These are phyloP conservation scores for Gryllus bimaculatus DNA, from an alignment of 1,140 invertebrate species.

Conservation along the genomic window DNA sequence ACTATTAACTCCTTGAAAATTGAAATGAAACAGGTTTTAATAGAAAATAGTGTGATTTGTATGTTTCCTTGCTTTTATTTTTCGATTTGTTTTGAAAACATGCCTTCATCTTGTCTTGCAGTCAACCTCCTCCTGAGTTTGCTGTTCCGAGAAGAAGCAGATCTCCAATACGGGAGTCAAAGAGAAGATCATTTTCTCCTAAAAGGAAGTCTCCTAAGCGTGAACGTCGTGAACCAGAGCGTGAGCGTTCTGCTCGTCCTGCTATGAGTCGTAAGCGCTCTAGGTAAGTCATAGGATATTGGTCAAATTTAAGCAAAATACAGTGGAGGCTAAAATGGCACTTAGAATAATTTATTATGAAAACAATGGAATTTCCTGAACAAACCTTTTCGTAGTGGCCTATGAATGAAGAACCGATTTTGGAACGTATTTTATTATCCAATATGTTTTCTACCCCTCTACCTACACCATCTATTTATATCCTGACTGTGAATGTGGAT, in stretches of 20 bases:
- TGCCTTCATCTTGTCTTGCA: not conserved
- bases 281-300: not conserved
- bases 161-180: constrained; percentile 15
- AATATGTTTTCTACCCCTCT: too few species aligned
- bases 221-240: not conserved
- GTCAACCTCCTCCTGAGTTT: constrained; percentile 2
- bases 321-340: not conserved
- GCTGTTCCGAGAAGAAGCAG: constrained; percentile 13
- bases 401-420: too few species aligned
- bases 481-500: not conserved
- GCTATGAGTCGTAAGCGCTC: constrained; percentile 8
- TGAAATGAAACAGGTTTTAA: too few species aligned
- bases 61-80: too few species aligned
- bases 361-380: too few species aligned
- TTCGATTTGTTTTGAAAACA: too few species aligned
- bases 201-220: constrained; percentile 19
- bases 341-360: too few species aligned
- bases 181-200: constrained; percentile 13
- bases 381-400: too few species aligned
- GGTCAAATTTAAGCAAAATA: not conserved
- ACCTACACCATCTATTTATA: not conserved
- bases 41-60: too few species aligned
- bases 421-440: too few species aligned
- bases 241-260: not conserved
- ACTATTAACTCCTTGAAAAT: too few species aligned